These are phyloP conservation scores for Potorous gilbertii DNA, from an alignment of 2,797 vertebrate species.

Conservation along the genomic window DNA sequence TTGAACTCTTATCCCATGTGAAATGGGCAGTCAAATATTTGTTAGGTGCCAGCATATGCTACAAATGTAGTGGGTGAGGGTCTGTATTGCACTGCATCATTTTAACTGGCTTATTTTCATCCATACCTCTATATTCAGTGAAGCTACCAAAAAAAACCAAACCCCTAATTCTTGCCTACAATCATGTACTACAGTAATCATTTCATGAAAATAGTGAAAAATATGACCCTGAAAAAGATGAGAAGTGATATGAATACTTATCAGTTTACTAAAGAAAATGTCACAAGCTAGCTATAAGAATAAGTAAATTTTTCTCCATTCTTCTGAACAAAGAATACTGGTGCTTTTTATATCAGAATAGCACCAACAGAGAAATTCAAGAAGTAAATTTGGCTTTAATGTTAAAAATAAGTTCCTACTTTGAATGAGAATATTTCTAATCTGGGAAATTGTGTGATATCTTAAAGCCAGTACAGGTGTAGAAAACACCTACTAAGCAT, in stretches of 20 bases:
- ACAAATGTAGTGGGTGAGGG: background rate
- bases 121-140: slow-evolving; percentile 74
- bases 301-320: slow-evolving; percentile 19
- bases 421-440: slow-evolving; percentile 47
- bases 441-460: slow-evolving; percentile 48
- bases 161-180: slow-evolving; percentile 54
- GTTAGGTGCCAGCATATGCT: background rate
- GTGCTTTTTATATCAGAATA: slow-evolving; percentile 36
- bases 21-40: background rate
- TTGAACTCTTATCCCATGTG: background rate
- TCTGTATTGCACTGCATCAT: background rate
- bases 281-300: slow-evolving; percentile 1
- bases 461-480: slow-evolving; percentile 31
- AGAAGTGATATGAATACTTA: slow-evolving; percentile 36
- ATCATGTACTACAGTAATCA: slow-evolving; percentile 72
- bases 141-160: slow-evolving; percentile 61
- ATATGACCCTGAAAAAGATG: slow-evolving; percentile 20
- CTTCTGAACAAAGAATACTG: slow-evolving; percentile 50
- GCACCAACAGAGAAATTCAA: background rate
- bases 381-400: slow-evolving; percentile 45
- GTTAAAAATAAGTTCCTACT: slow-evolving; percentile 22
- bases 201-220: slow-evolving; percentile 60
- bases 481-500: slow-evolving; percentile 1
- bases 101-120: slow-evolving; percentile 77
- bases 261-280: slow-evolving; percentile 45